Base-by-base conservation (phyloP, 1,140 invertebrate species). In the Pseudobourletiella spinata region DNA sequence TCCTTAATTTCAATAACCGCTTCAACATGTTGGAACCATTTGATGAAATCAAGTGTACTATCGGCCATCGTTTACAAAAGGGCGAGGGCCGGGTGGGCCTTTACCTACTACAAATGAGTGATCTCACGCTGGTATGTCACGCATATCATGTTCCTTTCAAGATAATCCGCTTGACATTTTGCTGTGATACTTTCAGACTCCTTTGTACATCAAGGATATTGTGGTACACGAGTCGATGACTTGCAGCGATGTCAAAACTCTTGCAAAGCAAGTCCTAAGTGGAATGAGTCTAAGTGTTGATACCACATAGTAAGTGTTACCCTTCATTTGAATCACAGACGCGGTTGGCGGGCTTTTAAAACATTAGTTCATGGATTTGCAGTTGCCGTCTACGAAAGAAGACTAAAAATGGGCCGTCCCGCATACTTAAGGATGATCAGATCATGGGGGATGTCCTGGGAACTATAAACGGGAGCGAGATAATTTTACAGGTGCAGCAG, bases 81-180 rank as follows among this genome's bases (percentile, higher is more conserved):
- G 59, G 59, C 18, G 63, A 65, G 43, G 58, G 35, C 2, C 35
- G 63, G 16, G 30, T 65, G 2, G 22, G 26, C 24, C 15, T 65
- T 15, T 65, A 42, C 28, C 8, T 39, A 20, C 28, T 61, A 22
- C 44, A 48, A 18, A 48, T 48, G 44, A 22, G 22, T 18, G 4
- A 48, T 48, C 44, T 11, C 4, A 4, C 11, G 18, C 22, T 15
- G 44, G 44, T 48, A 48, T 18, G 35, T 39, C n/a, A n/a, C n/a
- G n/a, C n/a, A n/a, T n/a, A n/a, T n/a, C n/a, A n/a, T n/a, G n/a
- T n/a, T n/a, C n/a, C n/a, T n/a, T 39, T 39, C 8, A 39, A n/a
- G n/a, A 39, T 39, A 11, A 11, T 39, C 32, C 32, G 8, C 32
- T 8, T 39, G 32, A 39, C 32, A 39, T 39, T n/a, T n/a, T n/a